Evolutionary conservation across 2,113 vertebrate genomes (phyloP).

Genomic region (Thomomys bottae): DNA sequence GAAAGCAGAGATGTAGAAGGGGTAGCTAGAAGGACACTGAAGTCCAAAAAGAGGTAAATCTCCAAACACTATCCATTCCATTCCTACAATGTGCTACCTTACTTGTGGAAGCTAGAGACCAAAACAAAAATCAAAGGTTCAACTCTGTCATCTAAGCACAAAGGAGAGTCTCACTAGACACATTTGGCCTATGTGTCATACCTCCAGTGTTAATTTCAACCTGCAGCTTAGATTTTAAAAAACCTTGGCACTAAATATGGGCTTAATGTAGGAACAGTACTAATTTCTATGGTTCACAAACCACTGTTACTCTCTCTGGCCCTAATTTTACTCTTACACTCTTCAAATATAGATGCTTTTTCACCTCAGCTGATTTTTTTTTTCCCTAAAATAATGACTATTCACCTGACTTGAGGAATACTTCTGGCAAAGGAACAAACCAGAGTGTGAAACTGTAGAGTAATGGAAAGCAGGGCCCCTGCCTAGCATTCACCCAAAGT

Average conservation of each 20-base stretch:
- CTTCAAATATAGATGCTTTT: constrained; percentile 34
- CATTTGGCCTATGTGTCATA: not conserved
- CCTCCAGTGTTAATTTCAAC: constrained; percentile 47
- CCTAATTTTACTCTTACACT: not conserved
- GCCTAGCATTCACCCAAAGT: not conserved
- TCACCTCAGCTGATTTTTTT: not conserved
- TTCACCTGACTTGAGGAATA: constrained; percentile 8
- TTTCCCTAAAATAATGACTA: not conserved
- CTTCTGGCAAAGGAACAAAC: not conserved
- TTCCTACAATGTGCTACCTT: not conserved
- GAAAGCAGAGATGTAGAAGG: not conserved
- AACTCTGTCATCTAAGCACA: not conserved
- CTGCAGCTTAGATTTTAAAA: not conserved
- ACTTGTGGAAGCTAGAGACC: not conserved
- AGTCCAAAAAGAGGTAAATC: not conserved
- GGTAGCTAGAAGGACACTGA: not conserved
- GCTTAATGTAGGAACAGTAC: not conserved
- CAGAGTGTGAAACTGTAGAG: not conserved
- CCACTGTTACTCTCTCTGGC: not conserved
- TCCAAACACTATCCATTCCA: not conserved
- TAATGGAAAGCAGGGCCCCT: not conserved
- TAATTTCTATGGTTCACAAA: not conserved
- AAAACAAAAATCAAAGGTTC: constrained; percentile 10
- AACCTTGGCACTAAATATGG: not conserved
- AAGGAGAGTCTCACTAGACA: not conserved